Base-by-base conservation (phyloP, 92 coral and sea anemone genomes). In the Diadumene lineata region DNA sequence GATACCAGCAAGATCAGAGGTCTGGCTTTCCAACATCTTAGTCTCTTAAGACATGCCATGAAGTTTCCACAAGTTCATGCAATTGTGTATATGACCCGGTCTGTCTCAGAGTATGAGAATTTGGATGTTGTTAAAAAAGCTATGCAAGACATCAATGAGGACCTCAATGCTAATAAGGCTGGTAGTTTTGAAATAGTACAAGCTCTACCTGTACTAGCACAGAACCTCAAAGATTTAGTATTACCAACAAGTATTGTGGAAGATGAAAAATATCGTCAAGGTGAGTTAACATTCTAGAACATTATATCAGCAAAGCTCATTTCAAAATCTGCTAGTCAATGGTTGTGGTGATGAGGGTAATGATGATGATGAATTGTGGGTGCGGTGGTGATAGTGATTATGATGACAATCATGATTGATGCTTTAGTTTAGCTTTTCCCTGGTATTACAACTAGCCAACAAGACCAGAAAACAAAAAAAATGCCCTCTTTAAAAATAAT, bases 21-120 rank as follows among this genome's bases (percentile, higher is more conserved):
- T 43, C 79, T 94, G 19, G 97, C 93, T 0, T 87, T 92, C 72
- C 92, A 94, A 70, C 98, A 94, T 48, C 88, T 88, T 11, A 87
- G 93, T 23, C 57, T 88, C 67, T 63, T 94, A 50, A 86, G 80
- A 26, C 98, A 94, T 34, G 98, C 98, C 9, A 92, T 92, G 97
- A 88, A 88, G 58, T 94, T 94, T 51, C 94, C 93, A 21, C 81
- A 76, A 57, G 71, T 80, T 7, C 98, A 94, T 46, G 97, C 85
- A 15, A 86, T 94, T 29, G 73, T 94, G 21, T 94, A 94, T 63
- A 79, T 88, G 53, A 94, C 98, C 1, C 87, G 97, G 13, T 94
- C 98, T 9, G 70, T 78, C 6, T 76, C 84, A 76, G 85, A 78
- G 43, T 77, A 85, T 15, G 98, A 94, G 85, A 94, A 94, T 56